A percentile compares a stretch with the other conserved stretches of the same genome.
Evolutionary conservation across 2,888 invertebrate species (phyloP).

Genomic region (Clivina fossor): DNA sequence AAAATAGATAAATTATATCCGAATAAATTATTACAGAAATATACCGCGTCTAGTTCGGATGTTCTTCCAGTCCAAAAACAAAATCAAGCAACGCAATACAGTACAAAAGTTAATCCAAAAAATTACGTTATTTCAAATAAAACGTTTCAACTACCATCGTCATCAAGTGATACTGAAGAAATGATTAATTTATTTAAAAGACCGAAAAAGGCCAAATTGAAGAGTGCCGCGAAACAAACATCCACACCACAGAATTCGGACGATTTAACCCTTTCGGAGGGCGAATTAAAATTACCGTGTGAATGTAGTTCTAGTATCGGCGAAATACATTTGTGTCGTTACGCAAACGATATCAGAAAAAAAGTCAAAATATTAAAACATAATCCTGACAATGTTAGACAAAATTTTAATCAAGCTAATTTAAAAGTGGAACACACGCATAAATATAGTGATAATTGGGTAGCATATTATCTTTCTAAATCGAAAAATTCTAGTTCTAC

Average conservation of each 20-base stretch:
- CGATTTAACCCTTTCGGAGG: constrained; percentile 34
- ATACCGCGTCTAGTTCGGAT: too few relatives aligned
- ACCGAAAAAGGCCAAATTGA: too few relatives aligned
- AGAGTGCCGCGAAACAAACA: too few relatives aligned
- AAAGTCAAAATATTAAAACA: constrained; percentile 35
- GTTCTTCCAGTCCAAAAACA: too few relatives aligned
- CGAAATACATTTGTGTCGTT: constrained; percentile 44
- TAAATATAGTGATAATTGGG: constrained; percentile 46
- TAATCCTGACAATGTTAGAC: constrained; percentile 35
- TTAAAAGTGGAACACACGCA: constrained; percentile 29
- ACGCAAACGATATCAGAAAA: constrained; percentile 33
- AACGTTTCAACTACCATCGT: too few relatives aligned
- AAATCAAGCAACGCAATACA: too few relatives aligned
- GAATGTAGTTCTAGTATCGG: constrained; percentile 41
- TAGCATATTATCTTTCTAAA: constrained; percentile 44
- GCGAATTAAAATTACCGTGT: constrained; percentile 36
- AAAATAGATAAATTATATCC: too few relatives aligned
- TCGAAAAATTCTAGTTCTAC: constrained; percentile 30
- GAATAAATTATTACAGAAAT: too few relatives aligned
- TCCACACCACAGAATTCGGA: constrained; percentile 8
- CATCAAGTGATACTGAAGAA: too few relatives aligned
- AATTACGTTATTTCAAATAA: too few relatives aligned
- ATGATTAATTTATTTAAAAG: too few relatives aligned
- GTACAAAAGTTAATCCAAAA: too few relatives aligned
- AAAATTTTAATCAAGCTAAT: constrained; percentile 32